phyloP scores from a whole-genome alignment of 2,888 invertebrate species.

The Heliconius ismenius region DNA sequence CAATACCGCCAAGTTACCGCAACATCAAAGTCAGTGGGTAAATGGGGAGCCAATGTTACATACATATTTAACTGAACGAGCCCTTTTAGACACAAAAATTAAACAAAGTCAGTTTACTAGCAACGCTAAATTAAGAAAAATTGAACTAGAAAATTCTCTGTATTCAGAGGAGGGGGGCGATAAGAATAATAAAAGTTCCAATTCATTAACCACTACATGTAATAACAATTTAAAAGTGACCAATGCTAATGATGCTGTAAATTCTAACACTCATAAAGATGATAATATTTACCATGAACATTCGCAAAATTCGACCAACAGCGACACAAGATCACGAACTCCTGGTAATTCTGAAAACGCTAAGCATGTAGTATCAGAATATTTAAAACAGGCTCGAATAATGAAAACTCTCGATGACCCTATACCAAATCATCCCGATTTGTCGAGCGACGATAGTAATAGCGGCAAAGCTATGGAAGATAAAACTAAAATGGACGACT shows the following conservation, averaged over 20 bases:
- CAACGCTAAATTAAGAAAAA: constrained; percentile 66
- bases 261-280: constrained; percentile 51
- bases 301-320: constrained; percentile 43
- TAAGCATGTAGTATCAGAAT: constrained; percentile 85
- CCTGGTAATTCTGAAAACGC: constrained; percentile 80
- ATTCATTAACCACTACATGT: constrained; percentile 29
- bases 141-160: constrained; percentile 62
- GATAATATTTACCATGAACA: constrained; percentile 50
- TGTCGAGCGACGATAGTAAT: constrained; percentile 58
- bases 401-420: constrained; percentile 69
- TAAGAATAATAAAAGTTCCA: constrained; percentile 30
- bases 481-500: constrained; percentile 58
- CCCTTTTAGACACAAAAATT: constrained; percentile 86
- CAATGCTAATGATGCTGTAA: constrained; percentile 50
- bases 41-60: constrained; percentile 86
- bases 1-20: constrained; percentile 83
- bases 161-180: constrained; percentile 51
- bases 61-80: constrained; percentile 87
- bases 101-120: constrained; percentile 84
- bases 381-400: constrained; percentile 83
- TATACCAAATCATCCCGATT: constrained; percentile 60
- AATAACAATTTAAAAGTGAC: constrained; percentile 50
- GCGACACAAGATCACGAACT: constrained; percentile 56
- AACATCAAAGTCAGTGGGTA: constrained; percentile 79
- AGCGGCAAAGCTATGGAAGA: constrained; percentile 62